These are phyloP conservation scores for Stenodera caucasica DNA, from an alignment of 2,888 invertebrate genomes.

Conservation along the genomic window DNA sequence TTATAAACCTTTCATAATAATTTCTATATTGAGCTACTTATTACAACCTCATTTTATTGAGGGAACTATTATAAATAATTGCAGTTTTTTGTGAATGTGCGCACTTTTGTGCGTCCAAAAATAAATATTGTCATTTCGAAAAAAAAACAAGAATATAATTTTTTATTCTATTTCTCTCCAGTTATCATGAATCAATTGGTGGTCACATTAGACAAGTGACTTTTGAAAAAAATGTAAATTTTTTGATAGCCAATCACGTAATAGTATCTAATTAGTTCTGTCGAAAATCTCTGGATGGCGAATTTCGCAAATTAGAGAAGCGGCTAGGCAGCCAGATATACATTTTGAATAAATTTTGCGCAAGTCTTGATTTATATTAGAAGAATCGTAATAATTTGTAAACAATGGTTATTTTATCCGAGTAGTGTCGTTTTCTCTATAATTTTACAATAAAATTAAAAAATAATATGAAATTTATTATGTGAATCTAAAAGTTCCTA, in stretches of 20 bases:
- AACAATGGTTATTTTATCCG: conserved; percentile 23
- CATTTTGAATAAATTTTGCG: conserved; percentile 16
- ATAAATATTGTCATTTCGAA: conserved; percentile 51
- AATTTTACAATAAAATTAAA: too few species aligned
- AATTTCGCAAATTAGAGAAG: background rate
- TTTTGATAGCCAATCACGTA: too few species aligned
- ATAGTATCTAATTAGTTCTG: too few species aligned
- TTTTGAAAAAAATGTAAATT: too few species aligned
- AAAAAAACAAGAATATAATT: too few species aligned
- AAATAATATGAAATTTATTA: too few species aligned
- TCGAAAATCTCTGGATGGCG: too few species aligned
- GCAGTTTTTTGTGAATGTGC: conserved; percentile 47
- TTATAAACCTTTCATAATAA: conserved; percentile 47
- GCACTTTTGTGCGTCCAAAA: conserved; percentile 42
- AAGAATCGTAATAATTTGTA: conserved; percentile 22
- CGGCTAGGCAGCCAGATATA: conserved; percentile 18
- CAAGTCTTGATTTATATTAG: conserved; percentile 12
- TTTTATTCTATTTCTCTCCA: too few species aligned
- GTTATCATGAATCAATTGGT: too few species aligned
- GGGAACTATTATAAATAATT: conserved; percentile 40
- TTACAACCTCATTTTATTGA: conserved; percentile 37
- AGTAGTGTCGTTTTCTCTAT: too few species aligned
- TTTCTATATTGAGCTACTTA: conserved; percentile 46
- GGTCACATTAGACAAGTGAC: too few species aligned
- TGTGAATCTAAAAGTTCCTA: too few species aligned